These are phyloP conservation scores for Melipona quadrifasciata DNA, from an alignment of 1,140 invertebrate species.

Conservation along the genomic window DNA sequence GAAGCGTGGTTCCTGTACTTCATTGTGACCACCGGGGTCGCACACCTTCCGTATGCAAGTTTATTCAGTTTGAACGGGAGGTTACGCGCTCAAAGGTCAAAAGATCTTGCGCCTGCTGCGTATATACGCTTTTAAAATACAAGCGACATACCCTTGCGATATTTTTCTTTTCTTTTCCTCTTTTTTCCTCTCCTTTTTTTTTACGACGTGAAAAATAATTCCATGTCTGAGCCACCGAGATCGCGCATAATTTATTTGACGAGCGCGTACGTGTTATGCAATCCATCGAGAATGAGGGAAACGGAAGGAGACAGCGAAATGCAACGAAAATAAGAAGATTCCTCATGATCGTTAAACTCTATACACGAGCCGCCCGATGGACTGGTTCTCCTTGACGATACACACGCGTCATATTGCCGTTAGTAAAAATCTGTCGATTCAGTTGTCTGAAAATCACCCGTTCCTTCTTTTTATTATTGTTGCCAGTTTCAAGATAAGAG, in stretches of 20 bases:
- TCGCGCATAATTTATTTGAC: slow-evolving; percentile 6
- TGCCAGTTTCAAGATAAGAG: neutral
- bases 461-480: neutral
- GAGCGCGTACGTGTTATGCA: slow-evolving; percentile 17
- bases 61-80: slow-evolving; percentile 14
- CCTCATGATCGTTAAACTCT: slow-evolving; percentile 42
- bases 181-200: neutral
- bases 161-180: neutral
- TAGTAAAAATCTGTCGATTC: slow-evolving; percentile 53
- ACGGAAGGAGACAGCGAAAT: slow-evolving; percentile 34
- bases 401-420: slow-evolving; percentile 50
- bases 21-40: slow-evolving; percentile 31
- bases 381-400: slow-evolving; percentile 53
- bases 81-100: slow-evolving; percentile 30
- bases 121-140: neutral
- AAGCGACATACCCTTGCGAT: neutral
- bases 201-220: neutral
- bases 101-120: neutral
- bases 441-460: slow-evolving; percentile 40
- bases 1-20: slow-evolving; percentile 50
- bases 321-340: slow-evolving; percentile 42
- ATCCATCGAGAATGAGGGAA: slow-evolving; percentile 27
- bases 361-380: slow-evolving; percentile 5
- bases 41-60: slow-evolving; percentile 37
- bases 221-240: neutral